Evolutionary conservation across 2,888 invertebrate species (phyloP).

Genomic region (Lepidocyrtoides sp.): DNA sequence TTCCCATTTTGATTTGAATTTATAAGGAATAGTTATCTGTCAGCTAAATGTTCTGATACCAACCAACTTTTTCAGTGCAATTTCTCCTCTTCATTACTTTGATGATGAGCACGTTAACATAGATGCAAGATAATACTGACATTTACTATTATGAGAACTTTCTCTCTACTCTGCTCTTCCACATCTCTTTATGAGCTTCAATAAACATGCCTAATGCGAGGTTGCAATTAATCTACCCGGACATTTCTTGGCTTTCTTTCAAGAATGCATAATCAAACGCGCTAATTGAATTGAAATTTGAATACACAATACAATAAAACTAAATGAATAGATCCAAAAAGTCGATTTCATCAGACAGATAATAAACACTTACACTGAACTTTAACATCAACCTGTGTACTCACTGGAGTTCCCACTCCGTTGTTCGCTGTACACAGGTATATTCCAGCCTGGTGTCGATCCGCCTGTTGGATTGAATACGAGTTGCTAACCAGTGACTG

Average conservation of each 20-base stretch:
- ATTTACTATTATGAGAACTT: no score
- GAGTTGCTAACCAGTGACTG: constrained; percentile 90
- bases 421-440: constrained; percentile 91
- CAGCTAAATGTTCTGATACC: neutral
- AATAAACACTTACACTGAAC: constrained; percentile 91
- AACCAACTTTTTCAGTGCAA: constrained; percentile 51
- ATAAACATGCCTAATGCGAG: neutral
- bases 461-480: constrained; percentile 89
- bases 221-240: constrained; percentile 13
- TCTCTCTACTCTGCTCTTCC: neutral
- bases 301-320: neutral
- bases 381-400: constrained; percentile 90
- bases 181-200: constrained; percentile 8
- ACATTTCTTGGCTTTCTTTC: neutral
- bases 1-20: neutral
- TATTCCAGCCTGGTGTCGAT: constrained; percentile 89
- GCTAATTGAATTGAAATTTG: neutral
- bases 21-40: constrained; percentile 5
- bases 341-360: no score
- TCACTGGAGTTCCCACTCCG: constrained; percentile 90
- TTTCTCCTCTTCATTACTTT: constrained; percentile 50
- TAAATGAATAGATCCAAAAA: neutral
- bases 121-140: no score
- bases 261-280: neutral
- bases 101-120: no score